These are phyloP conservation scores for Nephrotoma guestfalica DNA, from an alignment of 2,888 invertebrate genomes.

Conservation along the genomic window DNA sequence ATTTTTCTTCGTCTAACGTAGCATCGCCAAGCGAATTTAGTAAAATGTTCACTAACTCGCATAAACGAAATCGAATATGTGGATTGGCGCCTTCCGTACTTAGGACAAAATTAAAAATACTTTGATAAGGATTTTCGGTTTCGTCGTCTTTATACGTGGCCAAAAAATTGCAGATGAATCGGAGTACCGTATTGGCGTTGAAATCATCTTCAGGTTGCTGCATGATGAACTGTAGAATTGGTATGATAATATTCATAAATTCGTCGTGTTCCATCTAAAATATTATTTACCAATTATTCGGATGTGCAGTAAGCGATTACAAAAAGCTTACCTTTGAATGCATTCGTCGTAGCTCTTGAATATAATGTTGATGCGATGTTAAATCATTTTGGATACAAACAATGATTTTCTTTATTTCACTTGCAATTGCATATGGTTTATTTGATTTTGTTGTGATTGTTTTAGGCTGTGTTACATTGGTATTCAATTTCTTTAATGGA, in stretches of 20 bases:
- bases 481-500: slow-evolving; percentile 8
- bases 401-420: slow-evolving; percentile 33
- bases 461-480: neutral
- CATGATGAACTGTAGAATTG: slow-evolving; percentile 47
- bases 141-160: slow-evolving; percentile 41
- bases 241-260: slow-evolving; percentile 49
- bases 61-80: slow-evolving; percentile 54
- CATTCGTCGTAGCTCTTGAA: slow-evolving; percentile 44
- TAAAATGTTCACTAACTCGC: slow-evolving; percentile 62
- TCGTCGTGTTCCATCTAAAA: slow-evolving; percentile 37
- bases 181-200: slow-evolving; percentile 49
- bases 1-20: slow-evolving; percentile 59
- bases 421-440: slow-evolving; percentile 12
- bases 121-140: slow-evolving; percentile 23
- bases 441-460: slow-evolving; percentile 13
- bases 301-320: neutral
- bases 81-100: slow-evolving; percentile 33
- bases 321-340: slow-evolving; percentile 41
- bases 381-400: slow-evolving; percentile 47
- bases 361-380: slow-evolving; percentile 47
- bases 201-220: slow-evolving; percentile 51
- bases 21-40: slow-evolving; percentile 61
- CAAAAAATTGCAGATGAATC: slow-evolving; percentile 58
- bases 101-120: slow-evolving; percentile 23
- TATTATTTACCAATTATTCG: neutral